Evolutionary conservation across 2,888 invertebrate genomes (phyloP), one percentile per base, ranked within the genome.

Genomic region (Drosophila rubida): DNA sequence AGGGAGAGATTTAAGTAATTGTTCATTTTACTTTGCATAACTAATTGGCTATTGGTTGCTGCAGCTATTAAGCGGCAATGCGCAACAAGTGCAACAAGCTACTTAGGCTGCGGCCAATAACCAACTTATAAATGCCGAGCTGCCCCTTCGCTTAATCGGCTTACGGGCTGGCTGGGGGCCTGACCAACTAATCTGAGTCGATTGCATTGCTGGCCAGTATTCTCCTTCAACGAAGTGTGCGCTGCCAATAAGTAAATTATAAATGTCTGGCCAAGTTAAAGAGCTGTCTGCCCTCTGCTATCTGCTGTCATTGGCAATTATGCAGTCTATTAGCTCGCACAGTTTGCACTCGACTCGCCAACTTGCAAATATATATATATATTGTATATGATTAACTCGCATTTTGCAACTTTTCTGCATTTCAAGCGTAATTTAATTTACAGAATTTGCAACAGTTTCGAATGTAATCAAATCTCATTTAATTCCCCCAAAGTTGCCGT

Each of bases 171-270:
- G 53, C 44, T 70, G 42, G 19, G 23, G 30, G 44, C 58, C 53
- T 32, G 54, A 22, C 54, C 55, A 69, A 51, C 70, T 64, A 64
- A 70, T 70, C 63, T 49, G 50, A 37, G 63, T 59, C 35, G 44
- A 54, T 59, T 45, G 49, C 50, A 45, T 35, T 57, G 30, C 6
- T 35, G 23, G 45, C 35, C 13, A 51, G 16, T 60, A 25, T 42
- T 13, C 44, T 35, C n/a, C 22, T 22, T 14, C 30, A 63, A 30
- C 50, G n/a, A 27, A 63, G 57, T 44, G 63, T 30, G 13, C 13
- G 6, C 5, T 37, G 19, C 14, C 39, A 37, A 27, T 54, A 30
- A 41, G 16, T 16, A 22, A 44, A 53, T 25, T 41, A 27, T 11
- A 44, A 30, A 19, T 23, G 37, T 25, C 0, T 8, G 0, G 6